These are phyloP conservation scores for Eupristina koningsbergeri DNA, from an alignment of 1,140 invertebrate genomes.

Conservation along the genomic window DNA sequence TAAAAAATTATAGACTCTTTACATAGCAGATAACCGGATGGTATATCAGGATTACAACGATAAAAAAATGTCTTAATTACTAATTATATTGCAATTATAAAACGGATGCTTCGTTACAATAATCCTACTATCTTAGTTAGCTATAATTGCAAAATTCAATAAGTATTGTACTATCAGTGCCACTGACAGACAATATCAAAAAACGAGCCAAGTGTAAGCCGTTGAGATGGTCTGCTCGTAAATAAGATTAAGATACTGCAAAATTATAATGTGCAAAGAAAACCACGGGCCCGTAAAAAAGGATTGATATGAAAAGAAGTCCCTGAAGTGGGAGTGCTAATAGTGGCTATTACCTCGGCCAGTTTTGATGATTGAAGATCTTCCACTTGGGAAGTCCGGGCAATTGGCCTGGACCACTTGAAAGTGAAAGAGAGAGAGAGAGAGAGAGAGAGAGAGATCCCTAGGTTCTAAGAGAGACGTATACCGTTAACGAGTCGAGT, in stretches of 20 bases:
- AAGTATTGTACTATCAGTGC: background rate
- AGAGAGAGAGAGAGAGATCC: no score
- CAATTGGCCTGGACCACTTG: background rate
- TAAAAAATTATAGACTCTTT: no score
- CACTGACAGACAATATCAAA: background rate
- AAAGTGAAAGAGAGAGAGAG: no score
- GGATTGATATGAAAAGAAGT: background rate
- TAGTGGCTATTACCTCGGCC: constrained; percentile 19
- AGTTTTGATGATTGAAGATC: constrained; percentile 23
- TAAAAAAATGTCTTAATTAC: no score
- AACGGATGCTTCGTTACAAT: no score
- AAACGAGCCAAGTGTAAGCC: no score
- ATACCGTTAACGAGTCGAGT: constrained; percentile 48
- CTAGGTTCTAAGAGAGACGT: background rate
- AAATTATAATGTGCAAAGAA: background rate
- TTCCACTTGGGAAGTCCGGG: background rate
- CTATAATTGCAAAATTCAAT: no score
- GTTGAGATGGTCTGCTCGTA: background rate
- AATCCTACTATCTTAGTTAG: no score
- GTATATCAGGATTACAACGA: no score
- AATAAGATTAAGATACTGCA: constrained; percentile 3
- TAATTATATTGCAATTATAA: no score
- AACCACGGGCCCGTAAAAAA: background rate
- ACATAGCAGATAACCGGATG: no score
- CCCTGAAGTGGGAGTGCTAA: background rate